Conservation (phyloP, 2,113 vertebrate species). For the Apistogramma diplotaenia region DNA sequence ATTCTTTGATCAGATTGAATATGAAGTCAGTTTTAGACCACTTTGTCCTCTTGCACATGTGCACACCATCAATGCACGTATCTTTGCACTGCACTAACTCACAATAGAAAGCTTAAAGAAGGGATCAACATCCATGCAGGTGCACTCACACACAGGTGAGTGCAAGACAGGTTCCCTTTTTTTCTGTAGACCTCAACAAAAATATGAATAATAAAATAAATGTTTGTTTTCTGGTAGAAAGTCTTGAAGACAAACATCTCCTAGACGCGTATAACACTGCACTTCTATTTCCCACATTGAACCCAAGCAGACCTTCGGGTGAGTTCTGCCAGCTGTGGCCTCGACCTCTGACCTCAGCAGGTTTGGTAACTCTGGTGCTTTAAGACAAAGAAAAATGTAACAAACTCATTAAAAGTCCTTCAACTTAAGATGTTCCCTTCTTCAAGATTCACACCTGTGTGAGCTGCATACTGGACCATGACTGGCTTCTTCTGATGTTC, state of each 20-base stretch:
- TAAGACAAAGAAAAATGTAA: background rate
- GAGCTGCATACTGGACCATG: too few relatives aligned
- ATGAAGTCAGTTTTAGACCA: background rate
- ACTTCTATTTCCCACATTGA: background rate
- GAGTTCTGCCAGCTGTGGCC: background rate
- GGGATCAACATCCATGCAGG: fast-evolving
- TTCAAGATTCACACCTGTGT: too few relatives aligned
- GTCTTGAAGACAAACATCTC: too few relatives aligned
- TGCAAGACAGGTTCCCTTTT: too few relatives aligned
- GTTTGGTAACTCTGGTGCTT: background rate
- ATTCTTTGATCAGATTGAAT: background rate
- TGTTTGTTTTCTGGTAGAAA: background rate
- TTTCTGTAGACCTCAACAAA: too few relatives aligned
- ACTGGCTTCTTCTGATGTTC: too few relatives aligned
- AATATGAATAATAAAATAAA: too few relatives aligned
- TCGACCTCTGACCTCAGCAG: background rate
- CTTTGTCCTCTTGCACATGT: background rate
- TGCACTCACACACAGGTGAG: too few relatives aligned
- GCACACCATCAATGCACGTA: background rate
- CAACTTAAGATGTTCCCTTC: background rate
- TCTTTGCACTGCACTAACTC: background rate
- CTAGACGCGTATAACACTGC: background rate
- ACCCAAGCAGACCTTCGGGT: background rate
- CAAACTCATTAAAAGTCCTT: background rate
- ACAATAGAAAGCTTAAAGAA: background rate